Evolutionary conservation across 2,797 vertebrate genomes (phyloP).

Genomic region (Hydrophis major): DNA sequence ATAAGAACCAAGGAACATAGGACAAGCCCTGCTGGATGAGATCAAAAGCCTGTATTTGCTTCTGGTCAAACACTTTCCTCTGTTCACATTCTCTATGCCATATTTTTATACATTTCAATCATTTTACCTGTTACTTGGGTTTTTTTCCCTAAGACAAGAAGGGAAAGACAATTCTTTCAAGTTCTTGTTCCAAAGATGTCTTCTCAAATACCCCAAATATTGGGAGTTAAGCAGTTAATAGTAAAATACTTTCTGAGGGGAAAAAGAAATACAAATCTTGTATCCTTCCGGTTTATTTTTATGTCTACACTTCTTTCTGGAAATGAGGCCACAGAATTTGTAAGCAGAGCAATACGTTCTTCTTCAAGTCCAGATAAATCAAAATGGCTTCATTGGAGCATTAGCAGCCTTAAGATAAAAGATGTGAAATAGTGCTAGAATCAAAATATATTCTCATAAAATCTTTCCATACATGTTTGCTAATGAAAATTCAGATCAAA

Average conservation of each 20-base stretch:
- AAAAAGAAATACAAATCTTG: neutral
- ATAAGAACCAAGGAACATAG: neutral
- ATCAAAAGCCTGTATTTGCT: neutral
- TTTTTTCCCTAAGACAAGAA: neutral
- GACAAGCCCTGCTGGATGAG: neutral
- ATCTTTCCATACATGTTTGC: neutral
- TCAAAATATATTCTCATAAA: neutral
- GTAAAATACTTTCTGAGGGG: neutral
- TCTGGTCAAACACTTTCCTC: neutral
- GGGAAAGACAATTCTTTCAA: neutral
- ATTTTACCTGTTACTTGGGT: neutral
- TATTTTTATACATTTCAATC: neutral
- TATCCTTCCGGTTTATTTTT: neutral
- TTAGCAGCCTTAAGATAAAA: neutral
- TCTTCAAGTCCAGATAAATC: neutral
- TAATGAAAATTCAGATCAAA: neutral
- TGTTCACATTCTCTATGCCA: neutral
- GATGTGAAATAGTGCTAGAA: neutral
- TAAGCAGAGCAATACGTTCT: neutral
- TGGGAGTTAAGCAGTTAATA: neutral
- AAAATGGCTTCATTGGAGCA: neutral
- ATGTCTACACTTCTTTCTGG: neutral
- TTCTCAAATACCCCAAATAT: neutral
- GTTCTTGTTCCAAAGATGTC: neutral
- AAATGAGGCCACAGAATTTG: neutral